Evolutionary conservation across 2,113 vertebrate species (phyloP), one percentile per base, ranked within the genome.

Genomic region (Caretta caretta): DNA sequence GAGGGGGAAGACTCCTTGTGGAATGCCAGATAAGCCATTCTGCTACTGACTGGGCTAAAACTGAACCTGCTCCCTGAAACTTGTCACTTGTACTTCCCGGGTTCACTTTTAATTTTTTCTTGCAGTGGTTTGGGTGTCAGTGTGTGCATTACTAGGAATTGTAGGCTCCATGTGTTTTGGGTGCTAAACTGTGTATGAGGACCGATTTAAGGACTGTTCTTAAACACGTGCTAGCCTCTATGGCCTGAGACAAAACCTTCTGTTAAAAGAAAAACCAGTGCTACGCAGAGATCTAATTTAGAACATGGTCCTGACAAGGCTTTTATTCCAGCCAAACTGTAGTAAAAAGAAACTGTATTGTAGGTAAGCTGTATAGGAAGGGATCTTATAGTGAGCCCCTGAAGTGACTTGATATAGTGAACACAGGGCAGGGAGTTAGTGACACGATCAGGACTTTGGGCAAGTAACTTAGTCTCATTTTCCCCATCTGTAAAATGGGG

Each of bases 41-140:
- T 91, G 13, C 59, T 88, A 29, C 86, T 96, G 81, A 83, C 88
- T 94, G 94, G 93, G 78, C 88, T 96, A 95, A 89, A 97, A 78
- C 94, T 65, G 31, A 65, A 65, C 29, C 29, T 35, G 31, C 31
- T 16, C 83, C 88, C 51, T 80, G 59, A 54, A 54, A 75, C 83
- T 75, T 2, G 2, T 89, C 42, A 56, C 84, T 94, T 27, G 2
- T 59, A 29, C 25, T n/a, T 93, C 83, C 54, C 69, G 80, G 48
- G 84, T 89, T 84, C 38, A 13, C 50, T 62, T 95, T 27, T 4
- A 10, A 10, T 56, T 53, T 79, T 57, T 8, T 27, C 0, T 3
- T 19, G 14, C 27, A 29, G 0, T 62, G 85, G 69, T 92, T 82
- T 90, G 42, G 20, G 7, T 82, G 72, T 7, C 91, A 69, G 49